Percentiles rank a stretch among this genome's conserved stretches.
Conservation (phyloP, 2,888 invertebrate genomes). For the Lampropteryx suffumata region DNA sequence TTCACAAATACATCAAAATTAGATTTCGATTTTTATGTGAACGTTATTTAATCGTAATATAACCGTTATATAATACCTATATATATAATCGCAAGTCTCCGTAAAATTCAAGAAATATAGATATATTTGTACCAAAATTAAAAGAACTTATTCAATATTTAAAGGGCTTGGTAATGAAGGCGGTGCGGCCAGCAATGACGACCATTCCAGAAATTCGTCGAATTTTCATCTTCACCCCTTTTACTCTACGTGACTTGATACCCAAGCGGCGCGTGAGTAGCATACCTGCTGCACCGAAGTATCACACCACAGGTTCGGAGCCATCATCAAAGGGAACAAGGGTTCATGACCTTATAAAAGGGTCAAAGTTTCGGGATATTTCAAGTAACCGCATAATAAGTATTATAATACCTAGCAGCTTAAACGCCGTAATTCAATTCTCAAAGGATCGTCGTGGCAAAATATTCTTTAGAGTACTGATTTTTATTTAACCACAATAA, state of each 20-base stretch:
- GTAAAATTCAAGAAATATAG: too few species aligned
- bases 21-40: too few species aligned
- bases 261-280: slow-evolving; percentile 50
- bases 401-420: not conserved
- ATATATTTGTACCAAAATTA: not conserved
- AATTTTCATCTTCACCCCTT: slow-evolving; percentile 71
- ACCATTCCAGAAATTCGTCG: slow-evolving; percentile 64
- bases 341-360: not conserved
- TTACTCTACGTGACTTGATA: slow-evolving; percentile 62
- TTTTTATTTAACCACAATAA: too few species aligned
- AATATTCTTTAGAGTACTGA: too few species aligned
- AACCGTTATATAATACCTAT: too few species aligned
- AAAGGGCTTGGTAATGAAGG: slow-evolving; percentile 46
- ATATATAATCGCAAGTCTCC: too few species aligned
- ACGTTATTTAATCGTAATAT: too few species aligned
- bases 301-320: not conserved
- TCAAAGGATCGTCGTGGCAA: too few species aligned
- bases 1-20: too few species aligned
- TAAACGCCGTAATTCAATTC: too few species aligned
- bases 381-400: not conserved
- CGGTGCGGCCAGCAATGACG: slow-evolving; percentile 52
- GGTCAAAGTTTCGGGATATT: not conserved
- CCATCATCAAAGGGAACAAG: not conserved
- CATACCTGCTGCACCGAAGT: slow-evolving; percentile 32
- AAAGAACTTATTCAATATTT: slow-evolving; percentile 17